Evolutionary conservation across 2,888 invertebrate species (phyloP).

Genomic region (Glomeris marginata): DNA sequence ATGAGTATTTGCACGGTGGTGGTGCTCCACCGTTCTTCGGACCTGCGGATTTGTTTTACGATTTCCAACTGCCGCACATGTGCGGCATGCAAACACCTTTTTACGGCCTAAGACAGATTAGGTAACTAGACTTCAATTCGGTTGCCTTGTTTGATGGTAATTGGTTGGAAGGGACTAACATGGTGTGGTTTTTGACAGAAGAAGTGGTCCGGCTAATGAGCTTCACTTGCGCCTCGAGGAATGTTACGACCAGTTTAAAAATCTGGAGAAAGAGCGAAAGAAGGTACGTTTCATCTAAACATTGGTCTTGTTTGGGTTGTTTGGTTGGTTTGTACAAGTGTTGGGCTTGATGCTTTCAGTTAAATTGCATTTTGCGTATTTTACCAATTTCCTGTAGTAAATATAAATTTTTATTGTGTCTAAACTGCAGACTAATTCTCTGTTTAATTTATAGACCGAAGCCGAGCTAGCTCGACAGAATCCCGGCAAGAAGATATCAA

Average conservation of each 20-base stretch:
- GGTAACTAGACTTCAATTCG: not conserved
- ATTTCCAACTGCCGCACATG: not conserved
- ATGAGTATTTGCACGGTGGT: no score
- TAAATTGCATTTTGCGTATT: not conserved
- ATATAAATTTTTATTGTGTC: slow-evolving; percentile 1
- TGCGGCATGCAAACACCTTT: not conserved
- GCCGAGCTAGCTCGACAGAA: slow-evolving; percentile 59
- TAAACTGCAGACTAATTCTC: not conserved
- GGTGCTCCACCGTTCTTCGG: no score
- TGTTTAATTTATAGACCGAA: slow-evolving; percentile 38
- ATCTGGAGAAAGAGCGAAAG: slow-evolving; percentile 61
- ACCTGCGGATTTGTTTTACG: no score
- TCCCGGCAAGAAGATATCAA: slow-evolving; percentile 60
- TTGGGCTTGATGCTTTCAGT: not conserved
- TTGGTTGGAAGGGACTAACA: not conserved
- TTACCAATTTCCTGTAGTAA: not conserved
- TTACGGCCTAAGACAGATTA: not conserved
- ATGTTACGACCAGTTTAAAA: slow-evolving; percentile 63
- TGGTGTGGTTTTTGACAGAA: slow-evolving; percentile 22
- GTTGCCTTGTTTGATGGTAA: not conserved
- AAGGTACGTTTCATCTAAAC: slow-evolving; percentile 36
- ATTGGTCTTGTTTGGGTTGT: not conserved
- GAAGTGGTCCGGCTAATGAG: slow-evolving; percentile 42
- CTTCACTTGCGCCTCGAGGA: slow-evolving; percentile 56
- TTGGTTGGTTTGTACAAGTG: slow-evolving; percentile 1